Conservation (phyloP, 2,797 vertebrate species). For the Arctocebus calabarensis region DNA sequence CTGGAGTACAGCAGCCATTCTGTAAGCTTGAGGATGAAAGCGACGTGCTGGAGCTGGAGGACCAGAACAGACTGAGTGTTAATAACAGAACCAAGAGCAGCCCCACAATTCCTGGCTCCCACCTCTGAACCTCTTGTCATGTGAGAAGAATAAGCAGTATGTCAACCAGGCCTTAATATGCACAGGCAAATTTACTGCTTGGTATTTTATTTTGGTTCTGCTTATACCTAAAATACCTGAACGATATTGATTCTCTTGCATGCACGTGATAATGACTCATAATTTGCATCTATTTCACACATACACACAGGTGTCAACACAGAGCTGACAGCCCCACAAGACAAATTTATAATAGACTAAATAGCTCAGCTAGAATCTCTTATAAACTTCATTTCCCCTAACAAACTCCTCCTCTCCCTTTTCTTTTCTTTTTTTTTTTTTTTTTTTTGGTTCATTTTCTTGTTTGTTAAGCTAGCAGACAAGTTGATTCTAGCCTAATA, state of each 20-base stretch:
- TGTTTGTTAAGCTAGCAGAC: slow-evolving; percentile 35
- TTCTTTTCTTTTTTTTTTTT: background rate
- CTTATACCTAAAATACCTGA: background rate
- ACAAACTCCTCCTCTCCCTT: background rate
- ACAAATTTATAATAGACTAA: background rate
- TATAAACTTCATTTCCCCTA: slow-evolving; percentile 38
- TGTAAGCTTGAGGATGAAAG: background rate
- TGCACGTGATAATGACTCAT: background rate
- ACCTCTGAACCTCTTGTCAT: background rate
- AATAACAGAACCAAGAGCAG: background rate
- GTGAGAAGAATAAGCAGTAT: background rate
- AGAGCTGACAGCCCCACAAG: background rate
- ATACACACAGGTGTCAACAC: background rate
- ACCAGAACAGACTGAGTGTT: background rate
- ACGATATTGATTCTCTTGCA: background rate
- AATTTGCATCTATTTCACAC: background rate
- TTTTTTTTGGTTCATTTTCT: slow-evolving; percentile 32
- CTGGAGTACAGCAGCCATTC: background rate
- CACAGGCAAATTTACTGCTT: background rate
- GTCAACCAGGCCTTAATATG: background rate
- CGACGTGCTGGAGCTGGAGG: background rate
- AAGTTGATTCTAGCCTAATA: background rate
- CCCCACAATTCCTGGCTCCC: background rate
- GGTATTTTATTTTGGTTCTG: background rate
- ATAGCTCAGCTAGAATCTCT: background rate